Base-by-base conservation (phyloP, 2,113 vertebrate species). In the Meriones unguiculatus region DNA sequence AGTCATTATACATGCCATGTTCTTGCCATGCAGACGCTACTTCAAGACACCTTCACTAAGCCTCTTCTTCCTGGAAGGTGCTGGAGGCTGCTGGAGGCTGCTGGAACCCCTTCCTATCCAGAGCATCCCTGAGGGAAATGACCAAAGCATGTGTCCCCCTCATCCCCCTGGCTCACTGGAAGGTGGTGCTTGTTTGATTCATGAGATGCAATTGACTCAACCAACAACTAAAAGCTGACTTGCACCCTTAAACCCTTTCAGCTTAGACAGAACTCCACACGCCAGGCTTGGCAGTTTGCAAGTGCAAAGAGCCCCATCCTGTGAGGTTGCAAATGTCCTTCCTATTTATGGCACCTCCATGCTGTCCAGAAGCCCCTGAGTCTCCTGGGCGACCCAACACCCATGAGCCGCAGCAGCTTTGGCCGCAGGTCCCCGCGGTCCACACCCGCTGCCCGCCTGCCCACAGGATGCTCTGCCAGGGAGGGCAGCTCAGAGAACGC, bases 401-500 rank as follows among this genome's bases (percentile, higher is more conserved):
- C 0, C 6, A 28, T 14, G 18, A 13, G 38, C 13, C 67, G 15
- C 25, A 38, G 64, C 14, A 76, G 82, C 46, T 77, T 46, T 69
- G 64, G 64, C 62, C 41, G 5, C 62, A 41, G 38, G 41, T 87
- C 64, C 84, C 9, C 17, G 30, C n/a, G 9, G 32, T 72, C 87
- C 20, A 0, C 20, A 76, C 46, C 57, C 13, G n/a, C 65, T 57
- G 57, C 57, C 15, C 35, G 28, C 52, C 92, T 12, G 67, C 80
- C 98, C 89, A 35, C 18, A 14, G 96, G 50, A 70, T 70, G 67
- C 46, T 97, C 93, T 78, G 97, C 97, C 92, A 97, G 67, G 89
- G 87, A 65, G 93, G 95, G 93, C 4, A 18, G 82, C 97, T 96
- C 96, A 98, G 98, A 98, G 97, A 97, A 98, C 24, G 85, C 98